These are phyloP conservation scores for Labeo calbasu DNA, from an alignment of 2,797 vertebrate genomes.

Conservation along the genomic window DNA sequence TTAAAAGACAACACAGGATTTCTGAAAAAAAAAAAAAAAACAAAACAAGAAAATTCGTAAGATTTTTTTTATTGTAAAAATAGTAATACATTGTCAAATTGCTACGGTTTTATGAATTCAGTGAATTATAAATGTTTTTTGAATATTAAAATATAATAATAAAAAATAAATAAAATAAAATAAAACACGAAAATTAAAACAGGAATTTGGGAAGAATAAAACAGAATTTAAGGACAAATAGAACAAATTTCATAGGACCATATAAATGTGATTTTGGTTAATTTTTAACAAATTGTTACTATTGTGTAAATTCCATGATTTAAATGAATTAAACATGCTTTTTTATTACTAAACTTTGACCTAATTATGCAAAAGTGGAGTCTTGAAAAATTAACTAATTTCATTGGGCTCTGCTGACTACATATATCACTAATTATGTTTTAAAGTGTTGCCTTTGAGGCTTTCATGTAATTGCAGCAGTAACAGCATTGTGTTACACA, in stretches of 20 bases:
- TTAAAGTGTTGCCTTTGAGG: neutral
- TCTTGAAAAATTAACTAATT: neutral
- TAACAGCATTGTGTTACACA: slow-evolving; percentile 2
- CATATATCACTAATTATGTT: neutral
- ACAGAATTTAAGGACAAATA: neutral
- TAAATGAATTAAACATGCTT: neutral
- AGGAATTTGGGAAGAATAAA: neutral
- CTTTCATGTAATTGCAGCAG: slow-evolving; percentile 19
- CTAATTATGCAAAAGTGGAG: too few relatives aligned
- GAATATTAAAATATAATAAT: neutral
- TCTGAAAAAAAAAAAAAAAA: neutral
- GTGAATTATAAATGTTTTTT: neutral
- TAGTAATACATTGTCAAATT: neutral
- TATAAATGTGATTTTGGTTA: too few relatives aligned
- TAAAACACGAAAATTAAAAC: neutral
- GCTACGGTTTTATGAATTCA: too few relatives aligned
- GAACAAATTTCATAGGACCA: too few relatives aligned
- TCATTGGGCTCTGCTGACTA: neutral
- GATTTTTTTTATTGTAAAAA: neutral
- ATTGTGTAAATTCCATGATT: too few relatives aligned
- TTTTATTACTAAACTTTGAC: neutral
- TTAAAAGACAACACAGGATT: neutral
- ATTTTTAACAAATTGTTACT: too few relatives aligned
- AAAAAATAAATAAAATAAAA: too few relatives aligned
- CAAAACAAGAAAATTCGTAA: neutral